Base-by-base conservation (phyloP, 2,888 invertebrate species). In the Hanleya hanleyi region DNA sequence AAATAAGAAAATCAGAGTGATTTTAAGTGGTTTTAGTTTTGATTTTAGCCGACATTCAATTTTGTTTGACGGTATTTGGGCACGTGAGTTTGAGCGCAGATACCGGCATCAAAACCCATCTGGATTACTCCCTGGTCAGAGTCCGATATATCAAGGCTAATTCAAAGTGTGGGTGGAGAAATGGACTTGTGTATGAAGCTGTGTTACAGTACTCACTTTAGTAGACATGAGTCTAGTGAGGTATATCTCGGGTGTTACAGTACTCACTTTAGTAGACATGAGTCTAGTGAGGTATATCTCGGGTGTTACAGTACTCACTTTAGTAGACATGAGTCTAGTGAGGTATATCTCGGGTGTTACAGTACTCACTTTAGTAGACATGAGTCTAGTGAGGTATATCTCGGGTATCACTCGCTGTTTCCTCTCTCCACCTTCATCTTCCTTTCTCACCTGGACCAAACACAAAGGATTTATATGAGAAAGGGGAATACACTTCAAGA, bases 371-470 rank as follows among this genome's bases (percentile, higher is more conserved):
- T 81, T 81, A 9, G 78, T 78, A 18, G 74, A 77, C 32, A 81
- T 72, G 7, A 81, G 70, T 69, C 79, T 74, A 67, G 77, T 78
- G 1, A 79, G 75, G 61, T 79, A 81, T 6, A 81, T 57, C n/a
- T 78, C 79, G 32, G 68, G 73, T 22, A 79, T 72, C 18, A 64
- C 65, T 32, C 41, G 15, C 1, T 66, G 38, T 37, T 66, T 75
- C 32, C 69, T 66, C 22, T 74, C 66, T 12, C 57, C 33, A 6
- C 41, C 69, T 29, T 75, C 74, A 32, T 76, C 75, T 65, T 76
- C 77, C 37, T 57, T 68, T 37, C 66, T 74, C 47, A 77, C 74
- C 77, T 77, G 64, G 4, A 49, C 9, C 51, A 49, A 51, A 65
- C 35, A n/a, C 51, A n/a, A n/a, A n/a, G n/a, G n/a, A n/a, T n/a